A percentile compares a stretch with the other conserved stretches of the same genome.
Evolutionary conservation across 1,140 invertebrate genomes (phyloP).

Genomic region (Lordiphosa stackelbergi): DNA sequence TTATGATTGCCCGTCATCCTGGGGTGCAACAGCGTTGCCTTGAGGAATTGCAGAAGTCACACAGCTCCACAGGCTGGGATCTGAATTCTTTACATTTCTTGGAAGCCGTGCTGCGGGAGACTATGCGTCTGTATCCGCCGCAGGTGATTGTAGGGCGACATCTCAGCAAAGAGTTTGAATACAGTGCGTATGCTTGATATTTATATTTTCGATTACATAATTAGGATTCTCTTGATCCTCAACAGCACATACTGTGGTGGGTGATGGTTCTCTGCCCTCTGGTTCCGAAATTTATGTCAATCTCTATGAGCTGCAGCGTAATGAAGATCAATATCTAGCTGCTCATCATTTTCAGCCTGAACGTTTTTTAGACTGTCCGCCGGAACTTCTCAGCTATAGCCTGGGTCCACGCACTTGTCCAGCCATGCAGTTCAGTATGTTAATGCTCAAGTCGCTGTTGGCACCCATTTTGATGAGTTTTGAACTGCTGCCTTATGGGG

Average conservation of each 20-base stretch:
- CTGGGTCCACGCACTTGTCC: conserved; percentile 53
- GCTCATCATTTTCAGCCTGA: conserved; percentile 29
- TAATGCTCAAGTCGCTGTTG: conserved; percentile 31
- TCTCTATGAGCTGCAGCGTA: conserved; percentile 51
- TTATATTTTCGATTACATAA: not conserved
- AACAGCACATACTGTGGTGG: conserved; percentile 39
- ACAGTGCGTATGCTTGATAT: conserved; percentile 17
- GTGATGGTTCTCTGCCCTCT: conserved; percentile 33
- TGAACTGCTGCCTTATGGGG: conserved; percentile 48
- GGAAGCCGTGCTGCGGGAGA: conserved; percentile 41
- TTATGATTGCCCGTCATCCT: conserved; percentile 50
- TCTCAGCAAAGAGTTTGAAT: conserved; percentile 33
- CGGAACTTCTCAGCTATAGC: conserved; percentile 41
- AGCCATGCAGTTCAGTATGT: conserved; percentile 35
- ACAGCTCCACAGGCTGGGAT: not conserved
- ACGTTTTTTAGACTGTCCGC: conserved; percentile 27
- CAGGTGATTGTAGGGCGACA: conserved; percentile 43
- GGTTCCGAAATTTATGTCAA: conserved; percentile 53
- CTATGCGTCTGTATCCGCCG: conserved; percentile 49
- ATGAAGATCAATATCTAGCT: conserved; percentile 8
- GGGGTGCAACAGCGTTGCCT: conserved; percentile 41
- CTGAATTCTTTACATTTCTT: conserved; percentile 26
- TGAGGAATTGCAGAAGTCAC: conserved; percentile 26
- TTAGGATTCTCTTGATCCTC: not conserved
- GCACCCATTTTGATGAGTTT: conserved; percentile 31